Base-by-base conservation (phyloP, 1,140 invertebrate species). In the Papilio helenus region DNA sequence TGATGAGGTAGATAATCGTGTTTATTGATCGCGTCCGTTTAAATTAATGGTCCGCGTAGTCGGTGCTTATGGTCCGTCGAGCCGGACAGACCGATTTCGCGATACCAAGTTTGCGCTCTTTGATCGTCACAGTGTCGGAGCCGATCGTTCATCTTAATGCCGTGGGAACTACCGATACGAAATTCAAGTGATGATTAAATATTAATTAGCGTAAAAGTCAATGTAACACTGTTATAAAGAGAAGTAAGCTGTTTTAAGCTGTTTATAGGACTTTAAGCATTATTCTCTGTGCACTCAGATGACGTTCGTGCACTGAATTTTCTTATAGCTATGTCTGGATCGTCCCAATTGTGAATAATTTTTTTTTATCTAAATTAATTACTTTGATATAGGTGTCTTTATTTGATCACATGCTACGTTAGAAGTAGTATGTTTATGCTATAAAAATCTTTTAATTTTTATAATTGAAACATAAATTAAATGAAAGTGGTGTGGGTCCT, bases 21-120 rank as follows among this genome's bases (percentile, higher is more conserved):
- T 90, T 89, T 93, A 93, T 92, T 93, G 91, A 93, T 93, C 72
- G 86, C 85, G 88, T 91, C 85, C 88, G 88, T 91, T 93, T 92
- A 90, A 82, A 91, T 92, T 88, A 90, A 89, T 89, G 89, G 86
- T 87, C 85, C 80, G 86, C 80, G 82, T 85, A 92, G 92, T 92
- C 89, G 84, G 79, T 83, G 85, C 85, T 90, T 87, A 88, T 83
- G 86, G 87, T 81, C 84, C 86, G 88, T 88, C 83, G 90, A 79
- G 79, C 86, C 79, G 79, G 85, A 88, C 84, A 83, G 80, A 79
- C 79, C 81, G 87, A 87, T 87, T 81, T 88, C 49, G 80, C 58
- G 84, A 87, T 87, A 84, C 79, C 82, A 80, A 51, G 73, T 80
- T 68, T 77, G 73, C 39, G 68, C 76, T 76, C 83, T 82, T 82